Evolutionary conservation across 2,888 invertebrate genomes (phyloP), one percentile per base, ranked within the genome.

Genomic region (Ethmia dodecea): DNA sequence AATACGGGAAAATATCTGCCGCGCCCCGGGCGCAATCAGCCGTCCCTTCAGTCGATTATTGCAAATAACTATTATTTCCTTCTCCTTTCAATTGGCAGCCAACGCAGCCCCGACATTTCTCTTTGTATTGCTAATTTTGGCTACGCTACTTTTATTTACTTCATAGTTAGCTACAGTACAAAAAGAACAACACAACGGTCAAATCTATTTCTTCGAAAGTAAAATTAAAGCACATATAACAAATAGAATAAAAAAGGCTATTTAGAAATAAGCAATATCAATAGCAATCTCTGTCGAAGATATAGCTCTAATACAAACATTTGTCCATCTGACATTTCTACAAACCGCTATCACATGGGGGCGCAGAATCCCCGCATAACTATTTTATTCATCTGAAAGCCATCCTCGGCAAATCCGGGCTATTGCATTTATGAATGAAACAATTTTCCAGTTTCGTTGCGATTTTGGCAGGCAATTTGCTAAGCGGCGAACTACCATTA

Each of bases 41-140:
- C 81, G 61, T 79, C 84, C 86, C 83, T 78, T 74, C 74, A 68
- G 66, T 55, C 78, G 83, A 86, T 84, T 86, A 72, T 70, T 60
- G 69, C 68, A 71, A 73, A 73, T 73, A 79, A 79, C 79, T 79
- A 78, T 79, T 78, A 79, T 78, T 73, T 68, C 54, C 61, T 59
- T 73, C 73, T 62, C 73, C 72, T 68, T 76, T 76, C 76, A 78
- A 76, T 76, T 72, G 76, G 65, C 73, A 59, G 47, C 54, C 52
- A 62, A 57, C 53, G 51, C 60, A 49, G 58, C 44, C 54, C 60
- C 58, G 49, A 47, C 49, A 49, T 45, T 45, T 52, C 50, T 60
- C 70, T 74, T 74, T 74, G 73, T 74, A 63, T 71, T 80, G 86
- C 84, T 86, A 84, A 86, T 86, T 80, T 66, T 45, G 60, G 40